These are phyloP conservation scores for Sebastes variabilis DNA, from an alignment of 2,797 vertebrate genomes.

Conservation along the genomic window DNA sequence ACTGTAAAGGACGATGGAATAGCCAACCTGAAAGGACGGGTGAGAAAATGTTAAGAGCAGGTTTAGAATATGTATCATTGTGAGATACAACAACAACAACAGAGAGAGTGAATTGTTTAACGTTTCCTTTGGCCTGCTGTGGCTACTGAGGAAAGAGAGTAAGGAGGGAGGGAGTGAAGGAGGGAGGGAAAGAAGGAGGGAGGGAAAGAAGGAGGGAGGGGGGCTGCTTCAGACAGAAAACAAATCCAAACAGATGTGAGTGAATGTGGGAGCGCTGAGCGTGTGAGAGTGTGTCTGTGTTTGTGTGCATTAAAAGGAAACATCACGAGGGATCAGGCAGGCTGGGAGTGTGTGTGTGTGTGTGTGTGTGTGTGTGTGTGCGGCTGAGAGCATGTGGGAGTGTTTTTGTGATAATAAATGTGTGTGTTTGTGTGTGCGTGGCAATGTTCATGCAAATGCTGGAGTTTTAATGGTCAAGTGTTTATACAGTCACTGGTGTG, in stretches of 20 bases:
- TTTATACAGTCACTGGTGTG: constrained; percentile 44
- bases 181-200: background rate
- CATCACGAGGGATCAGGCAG: constrained; percentile 34
- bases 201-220: constrained; percentile 14
- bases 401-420: constrained; percentile 52
- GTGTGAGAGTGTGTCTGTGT: constrained; percentile 20
- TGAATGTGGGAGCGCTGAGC: constrained; percentile 53
- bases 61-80: background rate
- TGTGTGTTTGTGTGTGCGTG: constrained; percentile 7
- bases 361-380: constrained; percentile 36
- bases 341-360: constrained; percentile 28
- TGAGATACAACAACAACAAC: background rate
- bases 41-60: background rate
- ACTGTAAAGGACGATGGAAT: too few species aligned
- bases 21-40: background rate
- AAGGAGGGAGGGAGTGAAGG: background rate
- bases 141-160: constrained; percentile 19
- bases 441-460: constrained; percentile 42
- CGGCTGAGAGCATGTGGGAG: constrained; percentile 24
- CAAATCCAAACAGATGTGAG: constrained; percentile 71
- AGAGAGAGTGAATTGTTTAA: background rate
- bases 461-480: constrained; percentile 47
- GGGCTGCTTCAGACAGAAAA: constrained; percentile 51
- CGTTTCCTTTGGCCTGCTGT: constrained; percentile 41
- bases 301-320: constrained; percentile 21